Base-by-base conservation (phyloP, 2,888 invertebrate species). In the Lamproptera curius region DNA sequence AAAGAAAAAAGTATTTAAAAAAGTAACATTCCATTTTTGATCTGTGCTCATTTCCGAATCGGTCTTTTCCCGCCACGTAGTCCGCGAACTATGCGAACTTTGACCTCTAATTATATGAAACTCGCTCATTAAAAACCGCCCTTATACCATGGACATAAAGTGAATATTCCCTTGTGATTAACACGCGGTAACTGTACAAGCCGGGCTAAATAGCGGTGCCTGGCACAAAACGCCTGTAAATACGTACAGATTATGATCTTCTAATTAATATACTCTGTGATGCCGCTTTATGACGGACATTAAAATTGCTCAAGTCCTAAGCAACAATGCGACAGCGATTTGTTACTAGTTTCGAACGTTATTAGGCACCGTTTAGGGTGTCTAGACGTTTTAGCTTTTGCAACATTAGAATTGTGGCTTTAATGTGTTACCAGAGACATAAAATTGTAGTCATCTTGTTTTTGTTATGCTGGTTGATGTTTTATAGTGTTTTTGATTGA, bases 181-280 rank as follows among this genome's bases (percentile, higher is more conserved):
- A 23, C 9, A 34, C 39, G 9, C 6, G 6, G 11, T 35, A 46
- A 41, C 41, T 40, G 36, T 41, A 14, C 26, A 8, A 35, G 13
- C 35, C n/a, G 13, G 5, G 42, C 20, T 38, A 14, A 16, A 8
- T 11, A 16, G 34, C 45, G 17, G 44, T 14, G 36, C 36, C 23
- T 35, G 8, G 35, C 14, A 40, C 39, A 35, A 36, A 46, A 36
- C 39, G 46, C 15, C 36, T 41, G 38, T 33, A 26, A 44, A 38
- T 34, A 15, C n/a, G 16, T 9, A 13, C 36, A 40, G 41, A 46
- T 41, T 35, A 41, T 17, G 16, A 56, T 56, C 51, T 43, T 42
- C 37, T 56, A 54, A 56, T 56, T 54, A 56, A 56, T 56, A 54
- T 54, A 36, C 28, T 46, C 23, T 35, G 39, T 35, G 40, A n/a